Evolutionary conservation across 2,888 invertebrate genomes (phyloP), one percentile per base, ranked within the genome.

Genomic region (Mechanitis messenoides): DNA sequence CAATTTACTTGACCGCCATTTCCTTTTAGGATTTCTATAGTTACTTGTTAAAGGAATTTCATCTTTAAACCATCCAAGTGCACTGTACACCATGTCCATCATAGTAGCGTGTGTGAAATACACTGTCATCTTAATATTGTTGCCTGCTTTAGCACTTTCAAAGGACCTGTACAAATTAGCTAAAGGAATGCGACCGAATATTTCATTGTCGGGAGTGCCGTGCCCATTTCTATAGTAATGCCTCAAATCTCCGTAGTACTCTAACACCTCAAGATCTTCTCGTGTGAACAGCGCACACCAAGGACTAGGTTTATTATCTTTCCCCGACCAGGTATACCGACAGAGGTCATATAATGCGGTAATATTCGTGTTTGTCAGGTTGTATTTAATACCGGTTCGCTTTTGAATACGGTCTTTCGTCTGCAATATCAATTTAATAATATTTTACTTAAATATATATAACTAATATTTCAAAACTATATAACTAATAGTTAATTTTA

Each of bases 271-370:
- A 7, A 96, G 85, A 73, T 96, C 94, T 42, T 92, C 91, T 59
- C 92, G 92, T 47, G 92, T 93, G 76, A 96, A 96, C 33, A 92
- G 80, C 6, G 93, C 92, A 75, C 96, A 96, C 96, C 96, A 96
- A 3, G 94, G 91, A 57, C 95, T 94, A 69, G 86, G 73, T 65
- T 72, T 81, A 55, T 74, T 75, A 58, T 78, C 71, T 7, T 77
- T 69, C 2, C 80, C 94, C 3, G 95, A 93, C 81, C 94, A 94
- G 64, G 94, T 93, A 73, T 92, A 95, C 20, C 95, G 92, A 72
- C 96, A 96, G 81, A 94, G 92, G 71, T 96, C 94, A 75, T 94
- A 96, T 81, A 96, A 92, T 33, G 92, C 84, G 58, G 91, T 85
- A 42, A 96, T 85, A 61, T 93, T 84, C 4, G 71, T 79, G 45